These are phyloP conservation scores for Tachina grossa DNA, from an alignment of 2,888 invertebrate genomes.

Conservation along the genomic window DNA sequence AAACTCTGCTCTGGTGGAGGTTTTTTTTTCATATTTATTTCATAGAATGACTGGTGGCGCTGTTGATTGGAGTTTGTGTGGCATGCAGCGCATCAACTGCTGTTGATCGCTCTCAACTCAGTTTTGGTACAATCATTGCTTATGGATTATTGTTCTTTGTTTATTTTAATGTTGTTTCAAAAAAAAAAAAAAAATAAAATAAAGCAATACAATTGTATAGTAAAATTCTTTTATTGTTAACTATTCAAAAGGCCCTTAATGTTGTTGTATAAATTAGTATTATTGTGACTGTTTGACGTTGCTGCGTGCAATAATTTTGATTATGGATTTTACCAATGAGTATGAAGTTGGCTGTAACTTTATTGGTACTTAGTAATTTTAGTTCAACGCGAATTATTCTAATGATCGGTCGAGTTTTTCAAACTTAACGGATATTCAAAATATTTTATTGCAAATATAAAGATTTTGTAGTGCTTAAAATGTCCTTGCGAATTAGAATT, in stretches of 20 bases:
- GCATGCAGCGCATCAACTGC: constrained; percentile 39
- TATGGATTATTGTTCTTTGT: constrained; percentile 59
- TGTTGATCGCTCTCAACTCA: constrained; percentile 40
- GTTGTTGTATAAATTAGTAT: constrained; percentile 30
- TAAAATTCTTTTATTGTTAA: constrained; percentile 48
- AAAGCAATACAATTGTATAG: constrained; percentile 14
- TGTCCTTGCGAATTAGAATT: constrained; percentile 34
- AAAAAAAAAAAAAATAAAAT: no score
- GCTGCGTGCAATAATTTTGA: constrained; percentile 64
- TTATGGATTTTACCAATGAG: constrained; percentile 62
- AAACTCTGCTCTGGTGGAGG: constrained; percentile 53
- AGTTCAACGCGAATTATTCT: constrained; percentile 80
- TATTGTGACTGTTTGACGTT: constrained; percentile 29
- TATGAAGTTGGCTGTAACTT: constrained; percentile 62
- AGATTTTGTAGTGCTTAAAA: constrained; percentile 6
- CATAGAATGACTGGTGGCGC: constrained; percentile 1
- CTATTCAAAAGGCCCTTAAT: constrained; percentile 52
- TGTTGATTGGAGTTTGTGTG: constrained; percentile 38
- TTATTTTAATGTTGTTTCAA: constrained; percentile 2
- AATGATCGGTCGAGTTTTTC: constrained; percentile 79
- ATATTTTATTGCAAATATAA: not conserved
- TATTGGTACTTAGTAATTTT: constrained; percentile 72
- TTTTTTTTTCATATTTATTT: constrained; percentile 12
- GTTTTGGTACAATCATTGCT: constrained; percentile 45
- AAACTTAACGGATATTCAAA: constrained; percentile 57